Conservation (phyloP, 2,888 invertebrate genomes). For the Actias luna region DNA sequence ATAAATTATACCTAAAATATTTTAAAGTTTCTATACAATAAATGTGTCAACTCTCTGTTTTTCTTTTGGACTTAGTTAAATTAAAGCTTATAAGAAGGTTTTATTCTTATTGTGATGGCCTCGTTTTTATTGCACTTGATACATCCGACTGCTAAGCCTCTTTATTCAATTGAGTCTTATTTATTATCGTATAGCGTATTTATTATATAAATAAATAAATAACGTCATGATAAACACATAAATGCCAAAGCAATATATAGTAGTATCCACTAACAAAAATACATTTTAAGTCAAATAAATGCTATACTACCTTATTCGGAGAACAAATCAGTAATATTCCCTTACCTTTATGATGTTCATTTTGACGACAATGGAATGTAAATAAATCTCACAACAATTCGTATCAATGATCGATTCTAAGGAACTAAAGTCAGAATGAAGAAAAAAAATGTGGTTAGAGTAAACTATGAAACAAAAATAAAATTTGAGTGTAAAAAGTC, state of each 20-base stretch:
- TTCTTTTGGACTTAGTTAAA: conserved; percentile 53
- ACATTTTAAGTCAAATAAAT: conserved; percentile 79
- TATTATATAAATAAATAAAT: no score
- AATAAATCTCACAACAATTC: conserved; percentile 65
- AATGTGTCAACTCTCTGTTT: conserved; percentile 36
- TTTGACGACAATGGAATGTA: conserved; percentile 77
- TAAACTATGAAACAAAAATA: conserved; percentile 47
- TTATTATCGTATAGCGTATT: no score
- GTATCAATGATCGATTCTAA: conserved; percentile 53
- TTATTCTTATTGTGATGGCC: conserved; percentile 33
- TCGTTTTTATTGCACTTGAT: conserved; percentile 47
- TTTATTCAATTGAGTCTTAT: conserved; percentile 23
- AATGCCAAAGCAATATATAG: conserved; percentile 50
- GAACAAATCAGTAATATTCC: conserved; percentile 64
- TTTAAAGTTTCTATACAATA: conserved; percentile 29
- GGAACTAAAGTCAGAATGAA: conserved; percentile 62
- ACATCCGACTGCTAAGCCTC: conserved; percentile 34
- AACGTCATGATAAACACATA: not conserved
- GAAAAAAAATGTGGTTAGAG: conserved; percentile 41
- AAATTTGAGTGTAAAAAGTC: conserved; percentile 83
- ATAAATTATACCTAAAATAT: conserved; percentile 22
- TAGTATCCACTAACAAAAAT: conserved; percentile 38
- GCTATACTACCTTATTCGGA: conserved; percentile 80
- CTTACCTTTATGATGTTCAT: conserved; percentile 77
- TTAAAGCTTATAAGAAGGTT: conserved; percentile 53